Conservation (phyloP, 2,797 vertebrate genomes). For the Thamnophis elegans region DNA sequence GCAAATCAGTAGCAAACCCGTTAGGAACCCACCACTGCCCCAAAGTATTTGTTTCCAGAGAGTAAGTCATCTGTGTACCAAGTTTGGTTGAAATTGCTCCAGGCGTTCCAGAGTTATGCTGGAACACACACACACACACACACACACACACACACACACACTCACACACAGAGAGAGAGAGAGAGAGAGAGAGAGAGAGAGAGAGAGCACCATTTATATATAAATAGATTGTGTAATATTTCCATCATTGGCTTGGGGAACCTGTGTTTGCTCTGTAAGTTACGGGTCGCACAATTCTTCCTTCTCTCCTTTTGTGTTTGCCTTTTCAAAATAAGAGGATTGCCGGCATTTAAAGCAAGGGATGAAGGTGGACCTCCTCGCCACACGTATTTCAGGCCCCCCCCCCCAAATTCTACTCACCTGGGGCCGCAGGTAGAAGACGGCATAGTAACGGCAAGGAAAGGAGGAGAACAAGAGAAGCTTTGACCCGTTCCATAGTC, state of each 20-base stretch:
- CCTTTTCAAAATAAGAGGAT: background rate
- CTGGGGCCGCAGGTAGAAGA: constrained; percentile 2
- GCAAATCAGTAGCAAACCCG: too few species aligned
- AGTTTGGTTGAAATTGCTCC: too few species aligned
- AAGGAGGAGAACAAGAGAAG: constrained; percentile 5
- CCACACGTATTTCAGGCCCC: too few species aligned
- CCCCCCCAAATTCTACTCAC: background rate
- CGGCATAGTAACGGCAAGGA: background rate
- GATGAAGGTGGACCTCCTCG: background rate
- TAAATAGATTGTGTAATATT: background rate
- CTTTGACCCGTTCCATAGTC: background rate
- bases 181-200: too few species aligned
- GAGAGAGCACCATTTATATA: too few species aligned
- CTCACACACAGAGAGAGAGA: too few species aligned
- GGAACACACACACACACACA: too few species aligned
- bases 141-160: too few species aligned
- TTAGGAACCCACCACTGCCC: too few species aligned
- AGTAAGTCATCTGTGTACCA: too few species aligned
- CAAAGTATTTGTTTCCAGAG: too few species aligned
- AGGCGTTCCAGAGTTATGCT: too few species aligned
- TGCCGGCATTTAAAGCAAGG: background rate
- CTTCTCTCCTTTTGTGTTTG: background rate
- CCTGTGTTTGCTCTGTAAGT: background rate
- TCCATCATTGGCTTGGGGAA: background rate
- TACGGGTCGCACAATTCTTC: background rate